Percentiles rank a stretch among this genome's conserved stretches.
phyloP scores from a whole-genome alignment of 2,113 vertebrate genomes.

The Zosterops hypoxanthus region DNA sequence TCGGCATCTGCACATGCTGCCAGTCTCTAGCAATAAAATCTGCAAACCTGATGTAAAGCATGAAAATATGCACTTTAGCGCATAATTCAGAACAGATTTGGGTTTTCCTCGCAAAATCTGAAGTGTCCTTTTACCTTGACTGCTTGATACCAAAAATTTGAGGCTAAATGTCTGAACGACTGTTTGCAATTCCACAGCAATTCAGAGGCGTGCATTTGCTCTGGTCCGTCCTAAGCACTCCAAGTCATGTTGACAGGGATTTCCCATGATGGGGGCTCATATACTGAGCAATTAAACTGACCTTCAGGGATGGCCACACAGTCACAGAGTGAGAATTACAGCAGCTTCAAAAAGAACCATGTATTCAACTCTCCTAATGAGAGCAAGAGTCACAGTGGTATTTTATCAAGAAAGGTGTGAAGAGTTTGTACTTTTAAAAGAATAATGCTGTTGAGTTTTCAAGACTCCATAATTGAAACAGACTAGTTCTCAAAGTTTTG shows the following conservation, averaged over 20 bases:
- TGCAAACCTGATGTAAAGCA: not conserved
- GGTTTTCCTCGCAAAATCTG: not conserved
- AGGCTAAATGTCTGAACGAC: not conserved
- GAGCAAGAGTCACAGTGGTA: not conserved
- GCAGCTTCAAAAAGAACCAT: not conserved
- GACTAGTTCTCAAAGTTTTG: not conserved
- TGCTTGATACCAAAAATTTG: not conserved
- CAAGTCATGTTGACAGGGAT: not conserved
- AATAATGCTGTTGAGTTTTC: not conserved
- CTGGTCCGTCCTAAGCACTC: accelerated
- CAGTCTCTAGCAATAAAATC: not conserved
- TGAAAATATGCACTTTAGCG: not conserved
- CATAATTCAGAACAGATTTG: not conserved
- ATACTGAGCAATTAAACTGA: not conserved
- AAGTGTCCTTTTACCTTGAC: not conserved
- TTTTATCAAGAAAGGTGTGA: not conserved
- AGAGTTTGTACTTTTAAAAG: accelerated
- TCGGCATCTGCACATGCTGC: not conserved
- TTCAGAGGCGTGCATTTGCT: not conserved
- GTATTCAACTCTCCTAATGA: not conserved
- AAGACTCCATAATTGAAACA: not conserved
- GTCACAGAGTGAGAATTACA: not conserved
- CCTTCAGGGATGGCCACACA: not conserved
- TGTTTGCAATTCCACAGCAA: not conserved
- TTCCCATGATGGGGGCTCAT: accelerated